Base-by-base conservation (phyloP, 2,888 invertebrate genomes). In the Pachycephus smyrnensis region DNA sequence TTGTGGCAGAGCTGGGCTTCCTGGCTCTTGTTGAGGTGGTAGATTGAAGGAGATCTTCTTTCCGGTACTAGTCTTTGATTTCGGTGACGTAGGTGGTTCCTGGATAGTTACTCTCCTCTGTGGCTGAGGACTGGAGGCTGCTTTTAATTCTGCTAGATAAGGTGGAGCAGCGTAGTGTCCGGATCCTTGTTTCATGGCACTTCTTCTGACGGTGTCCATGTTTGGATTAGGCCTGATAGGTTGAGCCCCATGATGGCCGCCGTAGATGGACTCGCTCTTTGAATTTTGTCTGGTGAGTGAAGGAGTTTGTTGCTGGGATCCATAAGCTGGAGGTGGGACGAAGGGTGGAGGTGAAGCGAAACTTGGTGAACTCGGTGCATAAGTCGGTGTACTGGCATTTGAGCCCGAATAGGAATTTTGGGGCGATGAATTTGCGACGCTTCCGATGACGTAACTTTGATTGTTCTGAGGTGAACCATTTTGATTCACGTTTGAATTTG, bases 21-120 rank as follows among this genome's bases (percentile, higher is more conserved):
- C 93, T 12, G 93, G 92, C 81, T 93, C 93, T 69, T 90, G 89
- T 77, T 92, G 92, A 1, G 92, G 92, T 11, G 92, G 90, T 74
- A 95, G 88, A 89, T 94, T 95, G 84, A 95, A 95, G 4, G 94
- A 92, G 81, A 95, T 95, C 88, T 95, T 95, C 84, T 95, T 95
- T 4, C 87, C 90, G 71, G 92, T 93, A 9, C 93, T 93, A 76
- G 92, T 92, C 36, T 87, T 88, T 11, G 93, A 92, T 6, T 92
- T 90, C 75, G 92, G 91, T 0, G 92, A 91, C 0, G 92, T 91
- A 1, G 92, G 89, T 1, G 94, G 94, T 79, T 95, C 95, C 73
- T 94, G 94, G 80, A 95, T 95, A 81, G 93, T 94, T 0, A 94
- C 95, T 86, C 94, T 93, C 75, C 94, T 92, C 85, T 94, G 94